phyloP scores from a whole-genome alignment of 2,888 invertebrate species.

The Ophion obscuratus region DNA sequence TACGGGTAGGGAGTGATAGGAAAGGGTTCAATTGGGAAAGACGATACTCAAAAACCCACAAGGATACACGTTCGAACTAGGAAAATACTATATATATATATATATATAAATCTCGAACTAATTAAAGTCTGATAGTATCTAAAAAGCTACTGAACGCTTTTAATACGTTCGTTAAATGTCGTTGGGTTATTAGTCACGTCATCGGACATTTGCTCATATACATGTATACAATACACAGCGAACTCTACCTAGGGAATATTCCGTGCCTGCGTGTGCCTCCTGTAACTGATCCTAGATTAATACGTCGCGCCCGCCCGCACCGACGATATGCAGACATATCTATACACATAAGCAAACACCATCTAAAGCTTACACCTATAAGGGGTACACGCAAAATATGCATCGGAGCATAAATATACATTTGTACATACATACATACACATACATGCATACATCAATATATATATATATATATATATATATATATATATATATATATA shows the following conservation, averaged over 20 bases:
- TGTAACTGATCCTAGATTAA: conserved; percentile 73
- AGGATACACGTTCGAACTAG: too few species aligned
- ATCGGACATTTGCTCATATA: conserved; percentile 6
- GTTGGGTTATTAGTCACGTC: conserved; percentile 38
- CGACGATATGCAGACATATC: conserved; percentile 65
- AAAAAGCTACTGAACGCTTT: conserved; percentile 25
- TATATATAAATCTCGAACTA: conserved; percentile 27
- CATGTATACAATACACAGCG: not conserved
- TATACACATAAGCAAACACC: not conserved
- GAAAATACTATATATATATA: not conserved
- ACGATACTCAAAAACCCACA: too few species aligned
- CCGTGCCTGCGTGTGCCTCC: conserved; percentile 13
- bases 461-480: not conserved
- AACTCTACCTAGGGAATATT: conserved; percentile 19
- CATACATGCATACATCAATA: not conserved
- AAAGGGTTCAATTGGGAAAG: too few species aligned
- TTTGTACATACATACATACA: not conserved
- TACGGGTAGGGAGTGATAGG: too few species aligned
- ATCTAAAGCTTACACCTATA: not conserved
- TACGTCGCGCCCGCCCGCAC: conserved; percentile 71
- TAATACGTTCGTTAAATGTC: conserved; percentile 24
- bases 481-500: not conserved
- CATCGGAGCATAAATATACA: conserved; percentile 11
- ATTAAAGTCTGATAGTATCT: conserved; percentile 26
- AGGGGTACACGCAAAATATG: conserved; percentile 22